Evolutionary conservation across 1,140 invertebrate species (phyloP), one percentile per base, ranked within the genome.

Genomic region (Drosophila obscura): DNA sequence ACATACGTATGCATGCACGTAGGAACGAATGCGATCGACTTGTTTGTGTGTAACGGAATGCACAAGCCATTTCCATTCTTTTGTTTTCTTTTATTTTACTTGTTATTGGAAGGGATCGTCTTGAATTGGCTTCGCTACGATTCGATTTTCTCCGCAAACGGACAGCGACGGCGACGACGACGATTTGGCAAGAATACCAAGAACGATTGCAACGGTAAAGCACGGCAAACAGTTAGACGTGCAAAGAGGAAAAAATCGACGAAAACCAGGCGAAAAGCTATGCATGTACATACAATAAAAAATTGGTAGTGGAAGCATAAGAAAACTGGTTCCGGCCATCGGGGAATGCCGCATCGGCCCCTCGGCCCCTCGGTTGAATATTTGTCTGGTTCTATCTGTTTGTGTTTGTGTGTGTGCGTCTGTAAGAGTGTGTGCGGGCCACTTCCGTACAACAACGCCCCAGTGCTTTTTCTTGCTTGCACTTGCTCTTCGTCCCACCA

Each of bases 321-420:
- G 65, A 77, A 87, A 81, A 81, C 83, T 88, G 83, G 83, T 87
- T 87, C 83, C 83, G 83, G 83, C 67, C 65, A 77, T 69, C 71
- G 84, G 77, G 88, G 83, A 87, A 87, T 87, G 81, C 83, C 79
- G 64, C 79, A 69, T 73, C 50, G 77, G 75, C 74, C 74, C 83
- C 73, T 73, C 50, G 77, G 75, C 74, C 74, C 83, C 73, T 84
- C 64, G 76, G 68, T 77, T 65, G 35, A 39, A 80, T 73, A 57
- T 75, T 73, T 58, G 57, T 73, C 59, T 77, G 58, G 52, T 62
- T 63, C 28, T 64, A 35, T 35, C 3, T 35, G 24, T 44, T 35
- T 59, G 22, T 46, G 39, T 41, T 43, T 48, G 19, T 46, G 1
- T 16, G 48, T 16, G 43, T 55, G 31, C 56, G 31, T 51, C 39